These are phyloP conservation scores for Melanotus villosus DNA, from an alignment of 2,888 invertebrate genomes.

Conservation along the genomic window DNA sequence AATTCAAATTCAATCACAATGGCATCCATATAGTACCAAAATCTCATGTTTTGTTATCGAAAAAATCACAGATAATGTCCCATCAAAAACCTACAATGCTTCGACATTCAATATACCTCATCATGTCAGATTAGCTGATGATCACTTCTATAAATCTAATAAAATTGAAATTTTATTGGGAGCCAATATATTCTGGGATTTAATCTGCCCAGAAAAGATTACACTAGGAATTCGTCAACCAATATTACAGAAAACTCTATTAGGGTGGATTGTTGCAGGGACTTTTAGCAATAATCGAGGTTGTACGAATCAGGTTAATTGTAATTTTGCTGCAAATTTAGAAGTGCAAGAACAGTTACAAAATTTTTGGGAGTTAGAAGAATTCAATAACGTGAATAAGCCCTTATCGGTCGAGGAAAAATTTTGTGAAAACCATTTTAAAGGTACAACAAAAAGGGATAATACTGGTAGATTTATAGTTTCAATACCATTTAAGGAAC, in stretches of 20 bases:
- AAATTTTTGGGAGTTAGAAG: constrained; percentile 22
- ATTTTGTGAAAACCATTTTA: not conserved
- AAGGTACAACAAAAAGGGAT: not conserved
- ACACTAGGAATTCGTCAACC: not conserved
- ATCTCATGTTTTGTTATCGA: not conserved
- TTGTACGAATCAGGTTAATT: not conserved
- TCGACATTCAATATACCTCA: constrained; percentile 1
- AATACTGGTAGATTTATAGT: constrained; percentile 2
- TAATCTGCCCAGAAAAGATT: not conserved
- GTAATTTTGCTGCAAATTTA: constrained; percentile 1
- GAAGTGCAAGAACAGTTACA: not conserved
- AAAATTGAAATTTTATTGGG: constrained; percentile 23
- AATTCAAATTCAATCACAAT: not conserved
- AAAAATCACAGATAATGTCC: not conserved
- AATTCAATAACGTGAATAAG: not conserved
- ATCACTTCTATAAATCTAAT: not conserved
- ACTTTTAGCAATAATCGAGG: not conserved
- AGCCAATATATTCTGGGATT: constrained; percentile 19
- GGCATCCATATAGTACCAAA: not conserved
- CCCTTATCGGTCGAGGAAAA: not conserved
- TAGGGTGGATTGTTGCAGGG: constrained; percentile 22
- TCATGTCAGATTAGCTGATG: constrained; percentile 8
- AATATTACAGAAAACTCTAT: constrained; percentile 21
- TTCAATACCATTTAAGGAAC: not conserved
- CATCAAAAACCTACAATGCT: not conserved